These are phyloP conservation scores for Oryctolagus cuniculus DNA, from an alignment of 2,113 vertebrate species.

Conservation along the genomic window mOryCun1.1 NC_091443.1:18842001-18842500, in stretches of 20 bases:
- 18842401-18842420: not conserved
- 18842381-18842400: not conserved
- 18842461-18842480: not conserved
- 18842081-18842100: not conserved
- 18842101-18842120: not conserved
- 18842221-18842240: not conserved
- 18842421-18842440: not conserved
- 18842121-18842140: not conserved
- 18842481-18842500: not conserved
- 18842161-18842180: not conserved
- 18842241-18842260: not conserved
- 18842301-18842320: not conserved
- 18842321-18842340: not conserved
- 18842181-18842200: not conserved
- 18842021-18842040: not conserved
- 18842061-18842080: not conserved
- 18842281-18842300: not conserved
- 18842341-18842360: not conserved
- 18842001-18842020: not conserved
- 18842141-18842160: not conserved
- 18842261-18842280: not conserved
- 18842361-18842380: not conserved
- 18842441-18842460: not conserved
- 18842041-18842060: no score
- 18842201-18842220: not conserved